These are phyloP conservation scores for Lepus townsendii DNA, from an alignment of 2,797 vertebrate genomes.

Conservation along the genomic window DNA sequence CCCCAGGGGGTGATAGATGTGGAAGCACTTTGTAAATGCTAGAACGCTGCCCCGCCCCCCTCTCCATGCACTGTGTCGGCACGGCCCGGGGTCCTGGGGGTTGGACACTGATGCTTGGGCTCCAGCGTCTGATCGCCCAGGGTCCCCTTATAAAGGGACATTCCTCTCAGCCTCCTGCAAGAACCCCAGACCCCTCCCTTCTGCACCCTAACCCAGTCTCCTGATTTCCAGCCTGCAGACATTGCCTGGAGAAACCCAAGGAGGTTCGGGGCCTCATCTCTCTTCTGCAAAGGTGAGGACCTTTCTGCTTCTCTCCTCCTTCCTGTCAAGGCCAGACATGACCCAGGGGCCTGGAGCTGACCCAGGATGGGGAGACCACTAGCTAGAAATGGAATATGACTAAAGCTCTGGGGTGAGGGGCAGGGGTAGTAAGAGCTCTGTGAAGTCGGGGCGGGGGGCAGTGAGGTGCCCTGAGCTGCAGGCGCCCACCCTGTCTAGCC, in stretches of 20 bases:
- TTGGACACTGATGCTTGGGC: not conserved
- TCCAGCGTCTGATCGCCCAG: not conserved
- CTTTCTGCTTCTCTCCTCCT: not conserved
- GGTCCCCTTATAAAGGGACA: not conserved
- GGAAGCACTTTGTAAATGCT: not conserved
- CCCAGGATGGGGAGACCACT: fast-evolving
- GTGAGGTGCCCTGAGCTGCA: fast-evolving
- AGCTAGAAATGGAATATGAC: fast-evolving
- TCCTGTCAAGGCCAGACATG: not conserved
- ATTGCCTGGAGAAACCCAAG: not conserved
- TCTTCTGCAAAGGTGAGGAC: not conserved
- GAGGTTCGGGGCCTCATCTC: not conserved
- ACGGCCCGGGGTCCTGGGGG: fast-evolving
- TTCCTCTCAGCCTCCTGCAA: not conserved
- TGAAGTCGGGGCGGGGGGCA: fast-evolving
- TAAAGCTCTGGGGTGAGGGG: not conserved
- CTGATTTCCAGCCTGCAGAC: conserved; percentile 43
- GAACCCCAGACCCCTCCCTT: too few species aligned
- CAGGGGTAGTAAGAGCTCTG: not conserved
- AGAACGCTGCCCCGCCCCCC: not conserved
- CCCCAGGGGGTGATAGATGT: fast-evolving
- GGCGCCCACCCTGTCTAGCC: fast-evolving
- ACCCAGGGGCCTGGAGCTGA: not conserved
- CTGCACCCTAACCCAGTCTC: not conserved
- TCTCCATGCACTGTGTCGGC: too few species aligned